A percentile compares a stretch with the other conserved stretches of the same genome.
These are phyloP conservation scores for Papilio polyxenes DNA, from an alignment of 1,140 invertebrate genomes.

Conservation along the genomic window DNA sequence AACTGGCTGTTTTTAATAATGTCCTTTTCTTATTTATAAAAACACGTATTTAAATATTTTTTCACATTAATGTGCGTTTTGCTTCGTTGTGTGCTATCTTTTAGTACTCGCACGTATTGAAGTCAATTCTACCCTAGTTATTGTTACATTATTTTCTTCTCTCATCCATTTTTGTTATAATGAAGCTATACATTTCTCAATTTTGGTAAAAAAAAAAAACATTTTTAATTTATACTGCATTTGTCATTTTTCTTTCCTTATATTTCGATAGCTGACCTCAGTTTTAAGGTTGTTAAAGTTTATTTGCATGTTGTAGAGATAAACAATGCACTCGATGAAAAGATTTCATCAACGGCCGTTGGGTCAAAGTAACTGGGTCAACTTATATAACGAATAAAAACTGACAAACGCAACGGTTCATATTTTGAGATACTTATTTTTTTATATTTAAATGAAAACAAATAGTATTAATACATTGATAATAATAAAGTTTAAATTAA, in stretches of 20 bases:
- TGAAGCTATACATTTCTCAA: neutral
- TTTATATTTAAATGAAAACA: neutral
- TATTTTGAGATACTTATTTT: neutral
- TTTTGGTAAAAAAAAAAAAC: neutral
- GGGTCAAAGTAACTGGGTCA: slow-evolving; percentile 32
- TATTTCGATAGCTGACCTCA: slow-evolving; percentile 21
- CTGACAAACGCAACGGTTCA: slow-evolving; percentile 19
- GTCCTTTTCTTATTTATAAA: neutral
- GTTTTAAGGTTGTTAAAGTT: slow-evolving; percentile 22
- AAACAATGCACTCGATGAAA: slow-evolving; percentile 30
- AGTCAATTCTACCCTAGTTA: too few relatives aligned
- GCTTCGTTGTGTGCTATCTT: too few relatives aligned
- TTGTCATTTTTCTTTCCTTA: neutral
- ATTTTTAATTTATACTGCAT: neutral
- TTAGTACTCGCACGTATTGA: too few relatives aligned
- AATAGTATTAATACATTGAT: neutral
- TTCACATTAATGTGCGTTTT: too few relatives aligned
- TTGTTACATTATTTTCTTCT: neutral
- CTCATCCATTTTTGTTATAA: neutral
- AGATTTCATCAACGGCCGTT: slow-evolving; percentile 25
- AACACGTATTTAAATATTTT: too few relatives aligned
- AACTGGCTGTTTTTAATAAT: neutral
- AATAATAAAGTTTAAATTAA: neutral
- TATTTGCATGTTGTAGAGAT: slow-evolving; percentile 26
- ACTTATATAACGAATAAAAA: slow-evolving; percentile 27